Evolutionary conservation across 1,140 invertebrate species (phyloP).

Genomic region (Drosophila lacteicornis): DNA sequence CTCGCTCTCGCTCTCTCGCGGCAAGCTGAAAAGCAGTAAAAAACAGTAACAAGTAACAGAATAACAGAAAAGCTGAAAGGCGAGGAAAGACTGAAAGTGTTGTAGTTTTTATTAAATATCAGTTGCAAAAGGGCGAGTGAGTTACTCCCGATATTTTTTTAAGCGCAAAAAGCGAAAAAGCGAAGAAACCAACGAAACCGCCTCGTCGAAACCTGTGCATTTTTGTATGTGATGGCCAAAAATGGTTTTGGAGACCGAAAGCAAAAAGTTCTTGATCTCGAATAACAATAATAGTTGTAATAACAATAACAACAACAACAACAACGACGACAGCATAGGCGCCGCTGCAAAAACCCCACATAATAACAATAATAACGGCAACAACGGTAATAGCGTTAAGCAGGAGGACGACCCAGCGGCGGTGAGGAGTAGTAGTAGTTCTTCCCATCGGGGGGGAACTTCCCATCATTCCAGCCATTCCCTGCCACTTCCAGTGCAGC

Average conservation of each 20-base stretch:
- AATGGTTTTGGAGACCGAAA: conserved; percentile 79
- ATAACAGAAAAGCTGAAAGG: neutral
- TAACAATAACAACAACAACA: conserved; percentile 32
- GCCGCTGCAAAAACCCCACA: neutral
- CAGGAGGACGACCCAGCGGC: conserved; percentile 38
- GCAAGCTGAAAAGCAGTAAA: conserved; percentile 4
- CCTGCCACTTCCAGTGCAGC: conserved; percentile 1
- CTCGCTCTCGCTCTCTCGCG: conserved; percentile 19
- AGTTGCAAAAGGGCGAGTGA: conserved; percentile 15
- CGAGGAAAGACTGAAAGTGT: conserved; percentile 30
- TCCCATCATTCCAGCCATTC: conserved; percentile 10
- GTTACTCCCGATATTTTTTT: conserved; percentile 6
- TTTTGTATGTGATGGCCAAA: conserved; percentile 47
- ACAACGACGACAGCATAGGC: neutral
- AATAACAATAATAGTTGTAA: conserved; percentile 39
- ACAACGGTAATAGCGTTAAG: conserved; percentile 11
- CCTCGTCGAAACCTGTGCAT: conserved; percentile 18
- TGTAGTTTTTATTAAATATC: conserved; percentile 39
- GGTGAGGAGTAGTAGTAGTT: neutral
- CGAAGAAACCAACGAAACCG: neutral
- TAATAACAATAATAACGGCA: conserved; percentile 13
- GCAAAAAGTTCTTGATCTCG: conserved; percentile 53
- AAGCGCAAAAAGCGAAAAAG: conserved; percentile 6
- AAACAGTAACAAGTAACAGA: neutral
- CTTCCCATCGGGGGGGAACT: conserved; percentile 16